Evolutionary conservation across 1,140 invertebrate genomes (phyloP).

Genomic region (Oedothorax gibbosus): DNA sequence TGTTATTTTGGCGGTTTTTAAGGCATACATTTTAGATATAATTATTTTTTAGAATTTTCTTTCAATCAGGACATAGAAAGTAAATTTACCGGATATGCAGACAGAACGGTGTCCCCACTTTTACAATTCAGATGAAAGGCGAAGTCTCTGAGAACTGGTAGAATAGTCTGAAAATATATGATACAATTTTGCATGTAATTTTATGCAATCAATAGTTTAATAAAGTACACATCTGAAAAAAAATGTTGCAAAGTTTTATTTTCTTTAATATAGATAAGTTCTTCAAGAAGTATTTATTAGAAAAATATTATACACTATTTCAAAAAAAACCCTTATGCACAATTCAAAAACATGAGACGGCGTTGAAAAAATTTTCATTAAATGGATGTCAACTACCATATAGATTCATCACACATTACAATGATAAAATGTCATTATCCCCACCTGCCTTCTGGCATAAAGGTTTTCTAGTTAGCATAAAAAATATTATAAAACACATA

Average conservation of each 20-base stretch:
- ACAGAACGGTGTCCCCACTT: slow-evolving; percentile 20
- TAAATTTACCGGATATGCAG: slow-evolving; percentile 39
- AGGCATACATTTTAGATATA: too few relatives aligned
- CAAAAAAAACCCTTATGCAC: not conserved
- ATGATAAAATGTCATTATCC: too few relatives aligned
- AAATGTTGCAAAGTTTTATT: too few relatives aligned
- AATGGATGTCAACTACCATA: too few relatives aligned
- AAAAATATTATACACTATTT: not conserved
- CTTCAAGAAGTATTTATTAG: not conserved
- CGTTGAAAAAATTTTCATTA: too few relatives aligned
- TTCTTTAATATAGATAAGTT: not conserved
- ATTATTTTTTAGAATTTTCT: not conserved
- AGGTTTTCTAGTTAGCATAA: too few relatives aligned
- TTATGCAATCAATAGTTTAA: not conserved
- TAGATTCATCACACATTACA: too few relatives aligned
- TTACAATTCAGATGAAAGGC: slow-evolving; percentile 47
- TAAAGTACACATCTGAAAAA: not conserved
- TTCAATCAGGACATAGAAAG: not conserved
- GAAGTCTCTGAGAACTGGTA: slow-evolving; percentile 39
- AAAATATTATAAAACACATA: too few relatives aligned
- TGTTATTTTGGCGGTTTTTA: too few relatives aligned
- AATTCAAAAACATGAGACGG: too few relatives aligned
- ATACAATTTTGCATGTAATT: not conserved
- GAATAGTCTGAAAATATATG: slow-evolving; percentile 9
- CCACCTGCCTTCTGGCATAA: too few relatives aligned